These are phyloP conservation scores for Dipodomys ordii DNA, from an alignment of 2,113 vertebrate genomes.

Conservation along the genomic window DNA sequence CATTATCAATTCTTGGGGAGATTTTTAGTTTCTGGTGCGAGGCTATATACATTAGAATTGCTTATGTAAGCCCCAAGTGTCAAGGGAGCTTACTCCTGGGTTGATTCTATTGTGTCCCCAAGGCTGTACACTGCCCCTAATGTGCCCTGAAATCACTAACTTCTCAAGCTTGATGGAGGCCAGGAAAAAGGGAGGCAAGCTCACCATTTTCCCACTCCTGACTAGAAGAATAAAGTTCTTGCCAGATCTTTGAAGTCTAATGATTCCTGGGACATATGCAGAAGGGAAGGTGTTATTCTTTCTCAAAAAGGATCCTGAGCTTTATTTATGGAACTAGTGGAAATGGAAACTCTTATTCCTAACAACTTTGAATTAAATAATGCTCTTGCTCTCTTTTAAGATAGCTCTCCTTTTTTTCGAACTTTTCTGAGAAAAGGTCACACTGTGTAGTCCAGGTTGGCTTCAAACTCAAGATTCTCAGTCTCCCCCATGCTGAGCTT, in stretches of 20 bases:
- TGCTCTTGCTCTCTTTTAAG: background rate
- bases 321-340: background rate
- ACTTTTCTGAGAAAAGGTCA: no score
- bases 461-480: no score
- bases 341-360: background rate
- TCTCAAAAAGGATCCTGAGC: background rate
- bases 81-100: background rate
- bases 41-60: background rate
- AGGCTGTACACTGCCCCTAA: background rate
- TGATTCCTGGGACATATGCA: background rate
- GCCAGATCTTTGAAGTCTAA: background rate
- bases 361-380: conserved; percentile 27
- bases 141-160: background rate
- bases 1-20: background rate
- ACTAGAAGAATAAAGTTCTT: background rate
- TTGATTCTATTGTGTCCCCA: background rate
- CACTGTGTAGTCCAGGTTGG: no score
- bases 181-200: background rate
- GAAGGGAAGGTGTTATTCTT: background rate
- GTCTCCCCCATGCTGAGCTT: no score
- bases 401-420: background rate
- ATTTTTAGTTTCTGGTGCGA: background rate
- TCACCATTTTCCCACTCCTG: background rate
- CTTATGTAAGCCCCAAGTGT: background rate
- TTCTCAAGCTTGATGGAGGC: background rate